Conservation (phyloP, 2,113 vertebrate species). For the Chamaetylas fuelleborni region DNA sequence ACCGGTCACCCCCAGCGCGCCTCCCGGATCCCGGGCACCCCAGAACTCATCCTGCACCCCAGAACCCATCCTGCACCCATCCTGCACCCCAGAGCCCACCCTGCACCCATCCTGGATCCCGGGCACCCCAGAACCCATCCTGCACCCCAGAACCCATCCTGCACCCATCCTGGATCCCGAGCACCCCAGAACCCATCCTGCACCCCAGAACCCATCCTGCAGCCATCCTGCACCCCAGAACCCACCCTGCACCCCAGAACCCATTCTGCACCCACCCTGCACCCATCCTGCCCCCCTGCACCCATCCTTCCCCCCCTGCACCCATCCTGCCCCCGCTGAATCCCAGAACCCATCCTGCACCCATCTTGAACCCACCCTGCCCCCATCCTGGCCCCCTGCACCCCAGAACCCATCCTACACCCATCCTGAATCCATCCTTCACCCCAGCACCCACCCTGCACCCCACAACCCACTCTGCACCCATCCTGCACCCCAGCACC, state of each 20-base stretch:
- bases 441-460: not conserved
- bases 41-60: not conserved
- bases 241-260: too few species aligned
- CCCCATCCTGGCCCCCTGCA: not conserved
- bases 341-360: too few species aligned
- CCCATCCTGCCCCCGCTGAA: not conserved
- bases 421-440: too few species aligned
- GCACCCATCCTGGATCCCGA: not conserved
- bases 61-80: not conserved
- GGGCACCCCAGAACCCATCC: too few species aligned
- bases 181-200: not conserved
- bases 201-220: not conserved
- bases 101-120: not conserved
- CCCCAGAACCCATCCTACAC: too few species aligned
- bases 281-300: too few species aligned
- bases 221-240: too few species aligned
- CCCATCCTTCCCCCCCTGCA: not conserved
- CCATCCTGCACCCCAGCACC: not conserved
- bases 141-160: too few species aligned
- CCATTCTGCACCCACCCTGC: not conserved
- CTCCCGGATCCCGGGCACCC: not conserved
- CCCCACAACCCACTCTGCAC: not conserved
- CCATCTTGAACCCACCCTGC: too few species aligned
- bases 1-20: too few species aligned
- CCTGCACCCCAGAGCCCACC: too few species aligned